These are phyloP conservation scores for Cephus pulcher DNA, from an alignment of 2,888 invertebrate species.

Conservation along the genomic window DNA sequence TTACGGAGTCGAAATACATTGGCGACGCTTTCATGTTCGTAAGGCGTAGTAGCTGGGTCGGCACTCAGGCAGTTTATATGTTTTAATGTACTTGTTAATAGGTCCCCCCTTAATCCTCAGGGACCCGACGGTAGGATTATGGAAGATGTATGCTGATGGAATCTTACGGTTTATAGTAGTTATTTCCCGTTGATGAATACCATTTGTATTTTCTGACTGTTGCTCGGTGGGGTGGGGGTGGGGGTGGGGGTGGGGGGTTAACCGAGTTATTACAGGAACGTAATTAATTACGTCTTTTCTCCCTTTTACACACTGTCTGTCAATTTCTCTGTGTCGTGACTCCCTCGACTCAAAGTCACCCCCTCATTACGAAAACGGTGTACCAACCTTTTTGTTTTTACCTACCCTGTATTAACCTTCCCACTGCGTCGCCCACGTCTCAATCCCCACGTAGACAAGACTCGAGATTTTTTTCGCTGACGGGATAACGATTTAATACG, in stretches of 20 bases:
- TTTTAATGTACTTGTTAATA: constrained; percentile 60
- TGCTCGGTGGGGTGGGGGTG: constrained; percentile 19
- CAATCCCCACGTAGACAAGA: constrained; percentile 19
- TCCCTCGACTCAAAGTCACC: constrained; percentile 11
- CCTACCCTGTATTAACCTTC: constrained; percentile 3
- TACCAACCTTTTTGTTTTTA: constrained; percentile 21
- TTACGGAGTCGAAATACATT: constrained; percentile 32
- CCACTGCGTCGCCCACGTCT: background rate
- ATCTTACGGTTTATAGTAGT: constrained; percentile 56
- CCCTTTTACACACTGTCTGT: background rate
- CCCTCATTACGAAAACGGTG: constrained; percentile 22
- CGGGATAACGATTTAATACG: constrained; percentile 48
- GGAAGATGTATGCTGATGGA: constrained; percentile 62
- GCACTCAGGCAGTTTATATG: constrained; percentile 37
- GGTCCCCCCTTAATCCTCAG: constrained; percentile 46
- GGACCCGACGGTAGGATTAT: constrained; percentile 50
- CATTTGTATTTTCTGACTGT: constrained; percentile 40
- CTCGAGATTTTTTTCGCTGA: constrained; percentile 50
- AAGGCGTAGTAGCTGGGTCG: background rate
- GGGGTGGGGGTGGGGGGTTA: constrained; percentile 14
- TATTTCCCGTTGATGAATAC: constrained; percentile 47
- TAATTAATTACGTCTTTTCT: constrained; percentile 60
- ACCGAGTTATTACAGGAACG: constrained; percentile 54
- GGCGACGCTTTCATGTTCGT: constrained; percentile 27
- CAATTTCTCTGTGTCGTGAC: constrained; percentile 9